Evolutionary conservation across 2,113 vertebrate genomes (phyloP), one percentile per base, ranked within the genome.

Genomic region (Thalassoma bifasciatum): DNA sequence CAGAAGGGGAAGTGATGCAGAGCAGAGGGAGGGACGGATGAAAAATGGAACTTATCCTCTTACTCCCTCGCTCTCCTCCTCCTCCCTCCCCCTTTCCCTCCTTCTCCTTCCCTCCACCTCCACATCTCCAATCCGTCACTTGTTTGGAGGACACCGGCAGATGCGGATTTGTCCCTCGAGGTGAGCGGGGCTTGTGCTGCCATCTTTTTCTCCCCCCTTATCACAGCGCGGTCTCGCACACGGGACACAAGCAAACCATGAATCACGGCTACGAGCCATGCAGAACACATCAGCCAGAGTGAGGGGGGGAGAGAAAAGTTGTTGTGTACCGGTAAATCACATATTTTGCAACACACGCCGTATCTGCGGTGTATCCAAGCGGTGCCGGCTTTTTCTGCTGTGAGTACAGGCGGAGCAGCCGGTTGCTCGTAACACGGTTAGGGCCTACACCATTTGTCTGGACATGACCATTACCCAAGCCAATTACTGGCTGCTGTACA

Each of bases 381-480:
- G 57, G 40, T 46, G 54, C 78, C 38, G 63, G 61, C 54, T 80
- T 51, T 53, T 64, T 14, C n/a, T 49, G 59, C 67, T 82, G 82
- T 57, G 73, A 84, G 63, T 66, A 75, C 77, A 77, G 86, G 82
- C 63, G 42, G 82, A 86, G 85, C 86, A 79, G 81, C 76, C 21
- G 84, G 71, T 77, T 77, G 82, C 85, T 76, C 63, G 30, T 91
- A 90, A 90, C 87, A 52, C 59, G 37, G 91, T 91, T 91, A 90
- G 77, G 74, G 82, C 83, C 83, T 77, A 47, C 83, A 72, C 87
- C 86, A 91, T 92, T 91, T 91, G 90, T 91, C 89, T 91, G 88
- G 89, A 89, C 86, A 88, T 83, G 89, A 90, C 89, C 89, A 91
- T 92, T 92, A 92, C 81, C 89, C 78, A 26, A 87, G 78, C 88